Conservation (phyloP, 2,888 invertebrate species). For the Trichopoda pennipes region DNA sequence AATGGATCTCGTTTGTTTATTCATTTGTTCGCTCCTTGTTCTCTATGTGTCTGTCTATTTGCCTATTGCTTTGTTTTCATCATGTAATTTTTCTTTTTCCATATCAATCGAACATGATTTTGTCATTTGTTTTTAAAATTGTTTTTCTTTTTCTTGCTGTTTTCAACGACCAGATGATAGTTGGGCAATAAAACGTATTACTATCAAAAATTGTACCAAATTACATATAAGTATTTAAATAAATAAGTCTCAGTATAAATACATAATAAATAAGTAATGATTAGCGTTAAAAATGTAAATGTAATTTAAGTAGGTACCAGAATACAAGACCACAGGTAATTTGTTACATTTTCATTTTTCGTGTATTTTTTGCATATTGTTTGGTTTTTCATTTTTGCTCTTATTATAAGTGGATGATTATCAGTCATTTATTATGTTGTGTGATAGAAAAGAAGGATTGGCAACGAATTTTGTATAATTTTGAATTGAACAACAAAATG, state of each 20-base stretch:
- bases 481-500: constrained; percentile 22
- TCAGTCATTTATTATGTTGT: constrained; percentile 54
- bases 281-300: constrained; percentile 60
- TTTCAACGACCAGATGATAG: background rate
- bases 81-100: constrained; percentile 55
- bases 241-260: constrained; percentile 47
- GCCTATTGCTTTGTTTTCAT: constrained; percentile 42
- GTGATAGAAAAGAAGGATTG: constrained; percentile 62
- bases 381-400: background rate
- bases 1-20: constrained; percentile 33
- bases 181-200: constrained; percentile 65
- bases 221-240: constrained; percentile 62
- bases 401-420: constrained; percentile 40
- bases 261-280: constrained; percentile 64
- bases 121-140: constrained; percentile 63
- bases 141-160: background rate
- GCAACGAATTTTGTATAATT: constrained; percentile 38
- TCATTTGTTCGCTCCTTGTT: constrained; percentile 40
- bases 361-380: constrained; percentile 15
- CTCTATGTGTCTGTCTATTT: constrained; percentile 7
- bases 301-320: constrained; percentile 60
- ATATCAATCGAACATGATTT: constrained; percentile 68
- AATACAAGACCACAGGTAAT: constrained; percentile 42
- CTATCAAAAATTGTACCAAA: constrained; percentile 63
- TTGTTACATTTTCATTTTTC: constrained; percentile 51